A percentile compares a stretch with the other conserved stretches of the same genome.
Conservation (phyloP, 2,888 invertebrate genomes). For the Harpalus rufipes region DNA sequence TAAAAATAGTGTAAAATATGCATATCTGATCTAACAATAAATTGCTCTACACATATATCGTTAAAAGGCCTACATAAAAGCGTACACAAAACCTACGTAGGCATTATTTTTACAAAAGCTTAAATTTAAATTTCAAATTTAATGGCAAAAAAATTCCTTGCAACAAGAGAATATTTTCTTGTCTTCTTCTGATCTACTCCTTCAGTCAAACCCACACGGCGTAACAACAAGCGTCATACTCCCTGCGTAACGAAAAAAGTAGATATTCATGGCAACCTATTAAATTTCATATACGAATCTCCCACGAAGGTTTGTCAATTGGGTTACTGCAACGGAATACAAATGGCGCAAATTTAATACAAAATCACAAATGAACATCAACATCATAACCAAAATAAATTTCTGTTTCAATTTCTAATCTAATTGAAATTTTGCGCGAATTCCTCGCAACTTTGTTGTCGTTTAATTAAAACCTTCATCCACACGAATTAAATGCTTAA, state of each 20-base stretch:
- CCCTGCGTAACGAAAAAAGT: neutral
- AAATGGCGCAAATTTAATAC: neutral
- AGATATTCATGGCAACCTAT: neutral
- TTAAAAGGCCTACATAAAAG: slow-evolving; percentile 1
- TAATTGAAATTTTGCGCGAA: slow-evolving; percentile 15
- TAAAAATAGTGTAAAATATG: neutral
- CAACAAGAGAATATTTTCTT: slow-evolving; percentile 4
- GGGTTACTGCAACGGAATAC: neutral
- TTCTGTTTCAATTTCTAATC: neutral
- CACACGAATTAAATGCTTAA: slow-evolving; percentile 44
- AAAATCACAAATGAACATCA: slow-evolving; percentile 11
- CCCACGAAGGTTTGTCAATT: neutral
- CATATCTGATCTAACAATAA: slow-evolving; percentile 11
- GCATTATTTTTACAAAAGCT: slow-evolving; percentile 14
- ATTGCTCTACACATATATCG: neutral
- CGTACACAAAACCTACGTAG: neutral
- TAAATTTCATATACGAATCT: neutral
- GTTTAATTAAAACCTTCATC: slow-evolving; percentile 32
- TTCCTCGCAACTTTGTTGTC: slow-evolving; percentile 16
- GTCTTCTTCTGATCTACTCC: neutral
- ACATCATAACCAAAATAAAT: slow-evolving; percentile 14
- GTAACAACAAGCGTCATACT: neutral
- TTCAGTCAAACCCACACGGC: neutral
- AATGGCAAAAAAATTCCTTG: neutral
- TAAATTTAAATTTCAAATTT: slow-evolving; percentile 29